A percentile compares a stretch with the other conserved stretches of the same genome.
Conservation (phyloP, 92 coral and sea anemone genomes). For the Metridium senile region DNA sequence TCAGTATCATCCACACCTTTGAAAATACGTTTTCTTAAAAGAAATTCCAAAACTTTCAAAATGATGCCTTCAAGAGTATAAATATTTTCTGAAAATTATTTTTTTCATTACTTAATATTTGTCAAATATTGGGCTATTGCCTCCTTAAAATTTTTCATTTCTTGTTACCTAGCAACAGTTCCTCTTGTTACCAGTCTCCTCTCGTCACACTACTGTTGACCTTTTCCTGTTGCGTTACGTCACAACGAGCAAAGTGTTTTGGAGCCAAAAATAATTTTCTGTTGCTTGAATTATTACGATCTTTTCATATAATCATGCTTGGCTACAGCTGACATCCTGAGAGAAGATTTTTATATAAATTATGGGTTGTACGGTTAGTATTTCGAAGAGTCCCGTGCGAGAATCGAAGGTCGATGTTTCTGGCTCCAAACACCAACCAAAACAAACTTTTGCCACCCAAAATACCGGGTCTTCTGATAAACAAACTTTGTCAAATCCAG, state of each 20-base stretch:
- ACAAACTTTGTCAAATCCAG: neutral
- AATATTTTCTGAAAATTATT: no score
- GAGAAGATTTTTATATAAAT: neutral
- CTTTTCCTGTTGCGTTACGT: conserved; percentile 12
- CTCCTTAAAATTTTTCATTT: no score
- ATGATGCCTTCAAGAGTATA: no score
- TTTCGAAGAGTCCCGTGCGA: neutral
- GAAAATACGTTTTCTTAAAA: no score
- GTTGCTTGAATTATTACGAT: conserved; percentile 11
- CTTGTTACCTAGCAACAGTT: neutral
- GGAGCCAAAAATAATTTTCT: neutral
- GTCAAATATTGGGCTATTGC: no score
- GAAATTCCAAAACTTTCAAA: no score
- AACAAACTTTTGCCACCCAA: neutral
- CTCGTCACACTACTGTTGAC: conserved; percentile 17
- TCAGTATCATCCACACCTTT: no score
- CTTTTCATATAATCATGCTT: neutral
- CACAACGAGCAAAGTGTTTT: neutral
- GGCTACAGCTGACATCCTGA: neutral
- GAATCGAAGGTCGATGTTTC: conserved; percentile 1
- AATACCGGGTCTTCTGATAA: neutral
- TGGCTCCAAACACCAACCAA: neutral
- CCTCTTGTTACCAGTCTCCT: conserved; percentile 11
- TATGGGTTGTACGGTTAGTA: conserved; percentile 28
- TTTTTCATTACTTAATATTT: no score